These are phyloP conservation scores for Drosophila micromelanica DNA, from an alignment of 1,140 invertebrate genomes.

Conservation along the genomic window DNA sequence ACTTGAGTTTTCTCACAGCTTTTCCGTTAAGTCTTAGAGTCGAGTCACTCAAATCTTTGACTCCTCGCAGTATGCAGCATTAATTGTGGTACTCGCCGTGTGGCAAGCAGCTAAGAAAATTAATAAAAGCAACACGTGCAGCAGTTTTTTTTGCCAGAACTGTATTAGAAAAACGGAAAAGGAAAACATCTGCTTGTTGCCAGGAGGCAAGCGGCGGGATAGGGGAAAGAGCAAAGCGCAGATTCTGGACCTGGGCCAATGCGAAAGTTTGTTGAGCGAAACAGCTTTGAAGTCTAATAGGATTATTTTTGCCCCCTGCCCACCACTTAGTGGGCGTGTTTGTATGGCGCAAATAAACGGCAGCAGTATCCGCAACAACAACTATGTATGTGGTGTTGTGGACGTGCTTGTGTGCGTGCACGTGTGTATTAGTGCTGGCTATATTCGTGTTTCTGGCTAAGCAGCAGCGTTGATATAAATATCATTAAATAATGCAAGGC, in stretches of 20 bases:
- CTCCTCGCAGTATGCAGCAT: constrained; percentile 33
- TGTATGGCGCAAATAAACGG: constrained; percentile 60
- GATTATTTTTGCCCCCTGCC: constrained; percentile 56
- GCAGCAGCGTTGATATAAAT: constrained; percentile 46
- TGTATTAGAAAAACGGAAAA: constrained; percentile 6
- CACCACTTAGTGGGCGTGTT: constrained; percentile 43
- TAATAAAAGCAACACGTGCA: constrained; percentile 77
- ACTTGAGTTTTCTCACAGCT: not conserved
- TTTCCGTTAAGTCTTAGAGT: not conserved
- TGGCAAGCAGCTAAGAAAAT: constrained; percentile 48
- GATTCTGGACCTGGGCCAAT: constrained; percentile 50
- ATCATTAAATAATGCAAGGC: constrained; percentile 68
- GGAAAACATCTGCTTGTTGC: constrained; percentile 32
- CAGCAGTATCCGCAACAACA: not conserved
- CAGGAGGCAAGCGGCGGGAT: not conserved
- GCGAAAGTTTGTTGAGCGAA: constrained; percentile 70
- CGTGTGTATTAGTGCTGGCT: constrained; percentile 11
- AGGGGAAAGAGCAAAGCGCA: not conserved
- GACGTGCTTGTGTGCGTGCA: not conserved
- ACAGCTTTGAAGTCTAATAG: constrained; percentile 82
- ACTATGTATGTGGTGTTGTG: too few relatives aligned
- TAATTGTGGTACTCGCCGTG: constrained; percentile 61
- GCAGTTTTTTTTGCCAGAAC: constrained; percentile 51
- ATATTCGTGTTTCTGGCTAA: constrained; percentile 22
- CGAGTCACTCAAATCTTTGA: constrained; percentile 29